Base-by-base conservation (phyloP, 1,140 invertebrate genomes). In the Macrostomum lignano region DNA sequence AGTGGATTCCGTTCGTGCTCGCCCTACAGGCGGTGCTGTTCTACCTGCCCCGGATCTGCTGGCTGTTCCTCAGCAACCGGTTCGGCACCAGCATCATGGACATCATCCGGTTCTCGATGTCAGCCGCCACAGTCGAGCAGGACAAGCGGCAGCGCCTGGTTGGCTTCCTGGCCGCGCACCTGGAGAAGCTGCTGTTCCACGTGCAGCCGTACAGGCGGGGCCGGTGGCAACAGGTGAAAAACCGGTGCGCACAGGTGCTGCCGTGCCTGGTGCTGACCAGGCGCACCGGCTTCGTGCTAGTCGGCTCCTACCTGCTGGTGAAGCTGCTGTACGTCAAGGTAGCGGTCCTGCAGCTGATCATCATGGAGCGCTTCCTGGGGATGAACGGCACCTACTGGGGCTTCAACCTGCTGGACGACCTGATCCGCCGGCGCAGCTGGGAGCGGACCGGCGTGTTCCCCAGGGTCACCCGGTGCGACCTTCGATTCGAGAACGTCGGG, bases 1-100 rank as follows among this genome's bases (percentile, higher is more conserved):
- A 61, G 40, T 61, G 58, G 58, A 57, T 61, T 9, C 58, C 58
- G 0, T 55, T 60, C 26, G 45, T 59, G 19, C 38, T 59, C 6
- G 35, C 56, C 3, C 36, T 60, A 7, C 49, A 54, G 42, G 56
- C 56, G 5, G 42, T 53, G 10, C 41, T 52, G 23, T 60, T 59
- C 42, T 44, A 54, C 21, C 42, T 60, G 17, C 56, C 56, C 10
- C 46, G 46, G 32, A 44, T 49, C 30, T 26, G 55, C 5, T 58
- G 50, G 52, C 46, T 46, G 22, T 46, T 33, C 14, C 15, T 33
- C 14, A 33, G 15, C 9, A 28, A 28, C 19, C 3, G 19, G 19
- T 14, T 3, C 19, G 26, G 26, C 5, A 28, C 26, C 7, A 28
- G 9, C 19, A 14, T 28, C n/a, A n/a, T n/a, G n/a, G n/a, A n/a